Conservation (phyloP, 2,113 vertebrate species). For the Syrrhaptes paradoxus region DNA sequence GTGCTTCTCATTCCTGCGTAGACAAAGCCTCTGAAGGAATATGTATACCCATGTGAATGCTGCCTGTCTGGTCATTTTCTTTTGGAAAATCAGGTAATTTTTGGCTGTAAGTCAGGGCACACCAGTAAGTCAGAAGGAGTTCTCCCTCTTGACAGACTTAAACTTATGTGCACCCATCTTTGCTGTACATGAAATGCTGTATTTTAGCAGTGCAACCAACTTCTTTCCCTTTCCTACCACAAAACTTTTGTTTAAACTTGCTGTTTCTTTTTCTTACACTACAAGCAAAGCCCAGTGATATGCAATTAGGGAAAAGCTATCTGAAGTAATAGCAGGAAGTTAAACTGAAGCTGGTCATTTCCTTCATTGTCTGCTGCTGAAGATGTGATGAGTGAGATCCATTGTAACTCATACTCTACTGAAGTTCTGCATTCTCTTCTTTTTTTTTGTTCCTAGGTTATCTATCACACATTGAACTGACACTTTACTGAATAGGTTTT, state of each 20-base stretch:
- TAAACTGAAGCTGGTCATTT: not conserved
- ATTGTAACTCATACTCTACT: not conserved
- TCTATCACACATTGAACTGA: not conserved
- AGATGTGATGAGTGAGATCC: not conserved
- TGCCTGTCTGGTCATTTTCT: not conserved
- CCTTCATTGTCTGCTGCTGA: not conserved
- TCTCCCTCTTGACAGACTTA: not conserved
- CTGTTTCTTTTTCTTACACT: not conserved
- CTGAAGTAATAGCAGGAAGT: not conserved
- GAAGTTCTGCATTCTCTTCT: not conserved
- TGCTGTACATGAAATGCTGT: not conserved
- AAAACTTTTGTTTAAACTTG: not conserved
- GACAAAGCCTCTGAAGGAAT: not conserved
- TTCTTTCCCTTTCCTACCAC: not conserved
- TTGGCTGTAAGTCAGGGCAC: not conserved
- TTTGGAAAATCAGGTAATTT: not conserved
- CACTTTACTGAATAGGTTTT: not conserved
- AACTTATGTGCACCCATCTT: not conserved
- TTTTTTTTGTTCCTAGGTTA: accelerated
- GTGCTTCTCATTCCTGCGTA: not conserved
- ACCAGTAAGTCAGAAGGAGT: not conserved
- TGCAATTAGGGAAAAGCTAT: not conserved
- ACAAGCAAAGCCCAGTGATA: not conserved
- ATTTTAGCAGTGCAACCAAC: not conserved
- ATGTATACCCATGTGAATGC: not conserved